Base-by-base conservation (phyloP, 2,797 vertebrate genomes). In the Mus spretus region DNA sequence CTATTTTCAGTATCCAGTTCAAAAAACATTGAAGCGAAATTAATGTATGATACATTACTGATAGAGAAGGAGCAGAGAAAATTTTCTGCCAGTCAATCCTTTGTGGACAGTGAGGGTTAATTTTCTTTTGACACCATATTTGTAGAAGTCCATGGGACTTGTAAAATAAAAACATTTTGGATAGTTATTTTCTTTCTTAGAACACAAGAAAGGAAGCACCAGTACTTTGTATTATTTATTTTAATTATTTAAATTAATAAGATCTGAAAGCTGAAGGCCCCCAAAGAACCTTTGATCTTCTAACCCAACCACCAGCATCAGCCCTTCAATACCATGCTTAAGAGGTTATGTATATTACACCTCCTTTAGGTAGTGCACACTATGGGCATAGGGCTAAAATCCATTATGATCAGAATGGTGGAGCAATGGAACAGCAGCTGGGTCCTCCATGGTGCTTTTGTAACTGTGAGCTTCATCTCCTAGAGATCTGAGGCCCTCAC, bases 31-130 rank as follows among this genome's bases (percentile, higher is more conserved):
- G 59, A 87, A 88, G 19, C 20, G 28, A 37, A 24, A 78, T 31
- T 88, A 84, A 93, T 78, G 88, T 40, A 65, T 57, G 55, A 67
- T 72, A 85, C 63, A 89, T 72, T 50, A 74, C 34, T 63, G 34
- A 55, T 61, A 84, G 31, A 20, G 92, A 59, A 37, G n/a, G 50
- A 82, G 15, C 8, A 53, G 70, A 53, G 31, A 47, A 70, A 14
- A 1, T 6, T 50, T 78, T 87, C 34, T 72, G 24, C 26, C 13
- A 90, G 50, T 4, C 83, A 28, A 8, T 81, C 75, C 19, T 65
- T n/a, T 74, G 12, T 59, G 50, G 15, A 80, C 93, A 24, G n/a
- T 40, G 12, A 67, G 24, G 40, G 55, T 50, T 82, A 26, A 72
- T 72, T 37, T 57, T 6, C 2, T n/a, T 19, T 19, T 47, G 37